Conservation (phyloP, 2,797 vertebrate species). For the Streptopelia turtur region DNA sequence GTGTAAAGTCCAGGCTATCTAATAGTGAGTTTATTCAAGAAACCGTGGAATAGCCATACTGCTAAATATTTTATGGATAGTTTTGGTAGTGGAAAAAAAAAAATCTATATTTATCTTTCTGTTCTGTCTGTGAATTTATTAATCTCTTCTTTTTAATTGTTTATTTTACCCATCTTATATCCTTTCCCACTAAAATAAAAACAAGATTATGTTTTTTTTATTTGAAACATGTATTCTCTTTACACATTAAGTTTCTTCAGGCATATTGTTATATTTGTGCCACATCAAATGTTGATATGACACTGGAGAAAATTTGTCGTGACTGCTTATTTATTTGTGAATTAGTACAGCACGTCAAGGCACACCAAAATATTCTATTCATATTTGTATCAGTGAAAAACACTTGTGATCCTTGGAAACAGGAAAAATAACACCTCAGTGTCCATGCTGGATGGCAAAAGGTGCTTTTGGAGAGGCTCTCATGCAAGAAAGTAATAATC, state of each 20-base stretch:
- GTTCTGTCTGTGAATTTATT: slow-evolving; percentile 49
- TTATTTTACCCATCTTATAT: slow-evolving; percentile 59
- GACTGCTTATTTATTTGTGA: slow-evolving; percentile 56
- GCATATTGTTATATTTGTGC: slow-evolving; percentile 65
- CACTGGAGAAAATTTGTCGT: slow-evolving; percentile 7
- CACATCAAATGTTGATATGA: slow-evolving; percentile 62
- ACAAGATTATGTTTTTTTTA: slow-evolving; percentile 2
- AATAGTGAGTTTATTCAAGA: slow-evolving; percentile 32
- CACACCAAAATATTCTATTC: slow-evolving; percentile 24
- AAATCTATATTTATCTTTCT: slow-evolving; percentile 33
- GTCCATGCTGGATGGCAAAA: not conserved
- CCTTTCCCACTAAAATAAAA: slow-evolving; percentile 57
- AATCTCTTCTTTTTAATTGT: slow-evolving; percentile 52
- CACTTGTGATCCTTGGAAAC: slow-evolving; percentile 17
- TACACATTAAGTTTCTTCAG: slow-evolving; percentile 48
- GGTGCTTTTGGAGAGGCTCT: not conserved
- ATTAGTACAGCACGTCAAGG: slow-evolving; percentile 27
- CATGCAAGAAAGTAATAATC: not conserved
- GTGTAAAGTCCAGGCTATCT: not conserved
- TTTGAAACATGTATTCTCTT: slow-evolving; percentile 64
- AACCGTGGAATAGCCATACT: not conserved
- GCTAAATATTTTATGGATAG: slow-evolving; percentile 33
- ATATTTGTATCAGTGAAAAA: slow-evolving; percentile 15
- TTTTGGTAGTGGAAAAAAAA: slow-evolving; percentile 43
- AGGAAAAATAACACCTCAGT: not conserved